A percentile compares a stretch with the other conserved stretches of the same genome.
phyloP scores from a whole-genome alignment of 2,113 vertebrate genomes.

The Galeopterus variegatus region DNA sequence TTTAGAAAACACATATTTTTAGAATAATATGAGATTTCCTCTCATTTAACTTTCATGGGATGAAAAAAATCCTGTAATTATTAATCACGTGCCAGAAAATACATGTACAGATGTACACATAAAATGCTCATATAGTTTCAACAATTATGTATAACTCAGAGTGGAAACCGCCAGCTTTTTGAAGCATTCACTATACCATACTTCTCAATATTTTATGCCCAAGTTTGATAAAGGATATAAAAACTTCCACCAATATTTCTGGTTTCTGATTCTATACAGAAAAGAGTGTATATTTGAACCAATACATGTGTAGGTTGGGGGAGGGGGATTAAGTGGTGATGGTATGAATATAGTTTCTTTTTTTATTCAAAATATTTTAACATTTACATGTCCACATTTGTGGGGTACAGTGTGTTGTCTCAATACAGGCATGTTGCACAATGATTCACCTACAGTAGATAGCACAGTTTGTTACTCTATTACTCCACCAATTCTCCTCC shows the following conservation, averaged over 20 bases:
- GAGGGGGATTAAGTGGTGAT: background rate
- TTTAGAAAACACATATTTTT: background rate
- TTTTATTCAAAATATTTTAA: too few relatives aligned
- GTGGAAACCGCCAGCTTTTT: background rate
- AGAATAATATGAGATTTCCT: background rate
- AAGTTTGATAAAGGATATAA: background rate
- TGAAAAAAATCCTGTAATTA: background rate
- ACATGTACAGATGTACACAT: fast-evolving
- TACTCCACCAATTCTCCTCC: too few relatives aligned
- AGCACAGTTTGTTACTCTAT: too few relatives aligned
- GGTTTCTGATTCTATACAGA: background rate
- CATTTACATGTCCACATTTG: too few relatives aligned
- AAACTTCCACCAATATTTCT: background rate
- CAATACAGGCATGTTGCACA: too few relatives aligned
- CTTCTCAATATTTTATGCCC: background rate
- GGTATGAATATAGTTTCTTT: background rate
- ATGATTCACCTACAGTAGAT: too few relatives aligned
- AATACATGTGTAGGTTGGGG: background rate
- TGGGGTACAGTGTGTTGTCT: too few relatives aligned
- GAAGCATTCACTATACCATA: background rate
- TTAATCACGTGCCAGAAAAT: background rate
- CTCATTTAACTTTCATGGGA: background rate
- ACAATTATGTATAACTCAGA: background rate
- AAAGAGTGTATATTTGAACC: background rate
- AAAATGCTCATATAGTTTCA: background rate